phyloP scores from a whole-genome alignment of 64 coral and sea anemone genomes.

The Actinia tenebrosa region DNA sequence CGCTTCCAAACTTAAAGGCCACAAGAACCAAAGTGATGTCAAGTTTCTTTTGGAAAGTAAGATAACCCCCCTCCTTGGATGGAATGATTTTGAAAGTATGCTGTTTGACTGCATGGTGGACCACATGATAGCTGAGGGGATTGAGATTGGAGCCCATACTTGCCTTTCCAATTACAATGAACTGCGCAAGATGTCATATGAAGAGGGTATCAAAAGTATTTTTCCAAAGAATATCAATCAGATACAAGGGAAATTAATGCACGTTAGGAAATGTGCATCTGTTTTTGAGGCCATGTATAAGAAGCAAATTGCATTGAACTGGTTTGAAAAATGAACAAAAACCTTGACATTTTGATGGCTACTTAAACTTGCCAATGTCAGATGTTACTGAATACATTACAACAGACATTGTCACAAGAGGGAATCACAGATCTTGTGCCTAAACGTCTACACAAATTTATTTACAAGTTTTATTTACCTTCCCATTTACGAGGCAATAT shows the following conservation, averaged over 20 bases:
- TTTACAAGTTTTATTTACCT: not conserved
- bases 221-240: not conserved
- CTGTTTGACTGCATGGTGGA: not conserved
- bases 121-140: not conserved
- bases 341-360: not conserved
- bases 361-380: not conserved
- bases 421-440: not conserved
- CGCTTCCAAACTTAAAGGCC: constrained; percentile 17
- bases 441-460: not conserved
- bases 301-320: not conserved
- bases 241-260: not conserved
- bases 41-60: not conserved
- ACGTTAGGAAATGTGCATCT: too few species aligned
- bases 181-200: not conserved
- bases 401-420: too few species aligned
- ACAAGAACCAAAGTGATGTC: constrained; percentile 4
- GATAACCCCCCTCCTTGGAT: constrained; percentile 17
- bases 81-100: constrained; percentile 24
- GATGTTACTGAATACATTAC: not conserved
- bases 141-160: not conserved
- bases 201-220: not conserved
- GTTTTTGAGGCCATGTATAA: too few species aligned
- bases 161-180: constrained; percentile 7
- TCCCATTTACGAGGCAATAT: too few species aligned
- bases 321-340: not conserved